Conservation (phyloP, 37 sponge, comb jelly and placozoan species). For the Haliclona indistincta region DNA sequence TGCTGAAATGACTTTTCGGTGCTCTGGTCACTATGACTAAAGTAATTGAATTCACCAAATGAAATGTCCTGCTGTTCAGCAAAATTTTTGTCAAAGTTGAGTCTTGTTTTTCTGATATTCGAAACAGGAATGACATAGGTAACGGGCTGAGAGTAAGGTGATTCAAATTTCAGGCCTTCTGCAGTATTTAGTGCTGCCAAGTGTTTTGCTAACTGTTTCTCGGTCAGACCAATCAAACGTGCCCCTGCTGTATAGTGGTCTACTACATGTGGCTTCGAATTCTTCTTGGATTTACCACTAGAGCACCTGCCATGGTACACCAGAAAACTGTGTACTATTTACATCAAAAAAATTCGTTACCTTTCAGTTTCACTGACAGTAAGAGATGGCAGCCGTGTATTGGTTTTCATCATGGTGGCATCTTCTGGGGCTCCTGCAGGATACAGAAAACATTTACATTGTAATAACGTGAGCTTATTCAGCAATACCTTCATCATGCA, state of each 20-base stretch:
- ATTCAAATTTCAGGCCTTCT: slow-evolving; percentile 47
- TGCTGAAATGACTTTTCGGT: too few species aligned
- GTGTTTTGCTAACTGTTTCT: slow-evolving; percentile 69
- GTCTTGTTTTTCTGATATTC: too few species aligned
- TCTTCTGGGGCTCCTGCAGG: not conserved
- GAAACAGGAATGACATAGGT: slow-evolving; percentile 9
- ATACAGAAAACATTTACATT: not conserved
- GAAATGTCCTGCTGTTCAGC: too few species aligned
- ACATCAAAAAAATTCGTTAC: too few species aligned
- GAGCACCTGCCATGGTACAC: too few species aligned
- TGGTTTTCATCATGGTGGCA: not conserved
- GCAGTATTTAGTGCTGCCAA: slow-evolving; percentile 49
- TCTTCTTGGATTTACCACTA: slow-evolving; percentile 48
- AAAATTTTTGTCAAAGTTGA: too few species aligned
- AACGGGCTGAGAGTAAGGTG: slow-evolving; percentile 81
- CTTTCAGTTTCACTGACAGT: too few species aligned
- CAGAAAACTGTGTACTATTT: too few species aligned
- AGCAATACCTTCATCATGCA: not conserved
- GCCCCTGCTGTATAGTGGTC: slow-evolving; percentile 83
- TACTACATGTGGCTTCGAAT: slow-evolving; percentile 79
- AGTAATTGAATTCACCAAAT: too few species aligned
- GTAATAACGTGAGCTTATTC: not conserved
- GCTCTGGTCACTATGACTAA: too few species aligned
- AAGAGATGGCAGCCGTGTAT: not conserved
- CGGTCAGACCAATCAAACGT: slow-evolving; percentile 73